Conservation (phyloP, 2,113 vertebrate species). For the Leucosticte australis region DNA sequence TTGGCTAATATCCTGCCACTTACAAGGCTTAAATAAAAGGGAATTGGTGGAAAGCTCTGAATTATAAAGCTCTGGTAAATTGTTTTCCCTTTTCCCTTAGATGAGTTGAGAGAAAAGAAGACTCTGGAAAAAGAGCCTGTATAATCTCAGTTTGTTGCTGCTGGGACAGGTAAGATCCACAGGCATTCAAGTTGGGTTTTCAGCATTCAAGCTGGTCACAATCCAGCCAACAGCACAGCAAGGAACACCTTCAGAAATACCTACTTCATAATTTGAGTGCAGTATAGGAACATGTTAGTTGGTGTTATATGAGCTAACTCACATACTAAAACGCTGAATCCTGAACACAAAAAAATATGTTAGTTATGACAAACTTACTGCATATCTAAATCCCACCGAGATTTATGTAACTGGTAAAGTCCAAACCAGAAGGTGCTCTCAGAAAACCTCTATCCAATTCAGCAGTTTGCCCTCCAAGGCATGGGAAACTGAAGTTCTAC, state of each 20-base stretch:
- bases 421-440: background rate
- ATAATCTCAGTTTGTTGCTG: background rate
- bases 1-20: background rate
- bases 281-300: background rate
- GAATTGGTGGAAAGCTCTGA: background rate
- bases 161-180: background rate
- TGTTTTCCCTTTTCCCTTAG: background rate
- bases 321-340: background rate
- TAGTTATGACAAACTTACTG: background rate
- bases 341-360: background rate
- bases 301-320: background rate
- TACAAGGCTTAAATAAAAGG: background rate
- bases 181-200: background rate
- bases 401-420: background rate
- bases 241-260: background rate
- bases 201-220: background rate
- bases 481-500: background rate
- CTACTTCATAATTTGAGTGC: background rate
- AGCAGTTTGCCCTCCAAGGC: background rate
- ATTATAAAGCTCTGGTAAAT: background rate
- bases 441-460: background rate
- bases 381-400: background rate
- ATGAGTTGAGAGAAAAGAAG: background rate
- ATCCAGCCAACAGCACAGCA: background rate
- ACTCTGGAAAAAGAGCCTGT: background rate